These are phyloP conservation scores for Aphaenogaster ashmeadi DNA, from an alignment of 1,140 invertebrate species.

Conservation along the genomic window DNA sequence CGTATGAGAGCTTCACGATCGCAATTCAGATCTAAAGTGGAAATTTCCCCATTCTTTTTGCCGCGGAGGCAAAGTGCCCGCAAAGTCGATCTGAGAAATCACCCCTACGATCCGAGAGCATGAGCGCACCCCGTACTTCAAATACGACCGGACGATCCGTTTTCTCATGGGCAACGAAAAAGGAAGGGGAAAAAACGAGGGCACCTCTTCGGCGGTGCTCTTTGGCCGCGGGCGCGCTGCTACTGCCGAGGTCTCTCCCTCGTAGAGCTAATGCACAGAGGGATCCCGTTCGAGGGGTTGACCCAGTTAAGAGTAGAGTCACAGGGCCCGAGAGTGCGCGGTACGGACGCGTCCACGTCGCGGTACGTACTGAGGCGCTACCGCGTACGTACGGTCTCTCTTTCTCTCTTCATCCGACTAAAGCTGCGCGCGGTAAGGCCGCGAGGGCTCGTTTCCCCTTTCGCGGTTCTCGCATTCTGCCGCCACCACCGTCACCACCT, in stretches of 20 bases:
- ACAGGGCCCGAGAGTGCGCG: conserved; percentile 79
- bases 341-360: conserved; percentile 81
- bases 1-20: neutral
- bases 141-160: neutral
- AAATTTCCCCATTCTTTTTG: neutral
- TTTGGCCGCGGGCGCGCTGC: conserved; percentile 61
- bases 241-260: conserved; percentile 64
- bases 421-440: conserved; percentile 71
- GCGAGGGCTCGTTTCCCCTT: conserved; percentile 61
- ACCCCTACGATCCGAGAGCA: neutral
- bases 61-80: neutral
- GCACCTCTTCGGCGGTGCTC: conserved; percentile 43
- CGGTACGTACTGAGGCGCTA: conserved; percentile 77
- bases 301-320: conserved; percentile 69
- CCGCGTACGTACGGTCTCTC: conserved; percentile 35
- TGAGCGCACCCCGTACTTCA: neutral
- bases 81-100: neutral
- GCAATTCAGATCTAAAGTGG: neutral
- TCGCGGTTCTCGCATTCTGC: conserved; percentile 63
- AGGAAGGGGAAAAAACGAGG: conserved; percentile 11
- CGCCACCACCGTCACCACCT: conserved; percentile 48
- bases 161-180: neutral
- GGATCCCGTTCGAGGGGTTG: conserved; percentile 70
- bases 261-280: conserved; percentile 52
- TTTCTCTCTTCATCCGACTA: conserved; percentile 55